Evolutionary conservation across 2,113 vertebrate genomes (phyloP).

Genomic region (Chloropsis cyanopogon): DNA sequence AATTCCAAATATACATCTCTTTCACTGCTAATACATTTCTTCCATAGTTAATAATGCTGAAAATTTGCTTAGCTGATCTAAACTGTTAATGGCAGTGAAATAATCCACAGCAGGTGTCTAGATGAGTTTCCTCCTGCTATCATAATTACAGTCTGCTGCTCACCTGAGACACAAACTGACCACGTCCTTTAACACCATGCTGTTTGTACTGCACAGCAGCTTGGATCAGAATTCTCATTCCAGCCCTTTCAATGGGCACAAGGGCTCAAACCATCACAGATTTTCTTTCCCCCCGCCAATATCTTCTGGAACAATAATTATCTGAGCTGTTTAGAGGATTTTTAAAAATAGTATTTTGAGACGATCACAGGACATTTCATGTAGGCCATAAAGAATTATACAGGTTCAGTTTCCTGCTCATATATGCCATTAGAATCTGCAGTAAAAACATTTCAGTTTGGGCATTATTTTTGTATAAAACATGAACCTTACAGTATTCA

Average conservation of each 20-base stretch:
- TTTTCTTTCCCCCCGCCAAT: not conserved
- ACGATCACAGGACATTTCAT: not conserved
- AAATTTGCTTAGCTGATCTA: not conserved
- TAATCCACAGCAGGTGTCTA: not conserved
- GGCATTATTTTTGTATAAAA: not conserved
- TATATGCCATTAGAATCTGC: not conserved
- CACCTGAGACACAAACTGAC: not conserved
- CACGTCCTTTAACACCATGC: not conserved
- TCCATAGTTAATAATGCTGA: not conserved
- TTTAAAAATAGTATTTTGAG: not conserved
- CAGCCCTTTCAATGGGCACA: not conserved
- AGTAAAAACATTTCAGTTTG: not conserved
- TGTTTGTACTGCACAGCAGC: not conserved
- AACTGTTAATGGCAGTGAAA: not conserved
- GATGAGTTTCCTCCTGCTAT: not conserved
- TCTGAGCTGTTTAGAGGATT: not conserved
- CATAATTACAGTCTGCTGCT: not conserved
- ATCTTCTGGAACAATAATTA: not conserved
- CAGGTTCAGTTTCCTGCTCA: not conserved
- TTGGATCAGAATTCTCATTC: not conserved
- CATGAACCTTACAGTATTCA: not conserved
- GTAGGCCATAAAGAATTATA: not conserved
- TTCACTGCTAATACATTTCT: not conserved
- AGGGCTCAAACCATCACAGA: not conserved
- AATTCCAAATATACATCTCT: not conserved